Percentiles rank a stretch among this genome's conserved stretches.
Evolutionary conservation across 2,113 vertebrate species (phyloP).

Genomic region (Pterocles gutturalis): DNA sequence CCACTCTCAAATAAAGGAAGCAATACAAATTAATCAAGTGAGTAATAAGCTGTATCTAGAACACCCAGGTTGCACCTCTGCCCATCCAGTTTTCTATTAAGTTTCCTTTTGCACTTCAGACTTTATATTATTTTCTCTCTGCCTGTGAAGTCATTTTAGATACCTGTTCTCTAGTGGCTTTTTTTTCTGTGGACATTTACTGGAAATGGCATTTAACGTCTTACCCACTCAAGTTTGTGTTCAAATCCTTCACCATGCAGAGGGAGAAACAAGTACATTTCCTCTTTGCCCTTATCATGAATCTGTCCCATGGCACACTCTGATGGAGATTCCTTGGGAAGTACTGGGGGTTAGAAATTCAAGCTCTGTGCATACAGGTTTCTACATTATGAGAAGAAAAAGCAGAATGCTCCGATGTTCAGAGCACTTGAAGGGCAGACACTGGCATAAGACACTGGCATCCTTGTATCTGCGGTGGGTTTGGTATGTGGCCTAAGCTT

Average conservation of each 20-base stretch:
- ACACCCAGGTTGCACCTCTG: not conserved
- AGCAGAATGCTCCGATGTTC: not conserved
- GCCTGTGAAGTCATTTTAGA: not conserved
- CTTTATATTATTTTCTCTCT: not conserved
- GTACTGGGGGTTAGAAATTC: not conserved
- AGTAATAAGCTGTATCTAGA: not conserved
- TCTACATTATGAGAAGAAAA: not conserved
- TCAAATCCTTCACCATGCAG: not conserved
- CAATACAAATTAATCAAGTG: not conserved
- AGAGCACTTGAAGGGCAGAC: not conserved
- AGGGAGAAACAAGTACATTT: not conserved
- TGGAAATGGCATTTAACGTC: not conserved
- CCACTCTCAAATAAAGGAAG: not conserved
- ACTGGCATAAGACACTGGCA: accelerated
- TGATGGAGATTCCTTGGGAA: not conserved
- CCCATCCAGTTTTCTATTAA: not conserved
- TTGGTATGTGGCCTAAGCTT: not conserved
- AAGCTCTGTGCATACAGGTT: not conserved
- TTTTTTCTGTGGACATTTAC: not conserved
- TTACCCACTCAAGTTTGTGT: not conserved
- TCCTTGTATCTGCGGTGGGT: not conserved
- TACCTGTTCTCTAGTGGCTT: not conserved
- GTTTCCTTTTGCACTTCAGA: not conserved
- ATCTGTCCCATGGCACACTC: accelerated
- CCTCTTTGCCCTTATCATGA: not conserved